Conservation (phyloP, 2,888 invertebrate species). For the Ganaspis brasiliensis region DNA sequence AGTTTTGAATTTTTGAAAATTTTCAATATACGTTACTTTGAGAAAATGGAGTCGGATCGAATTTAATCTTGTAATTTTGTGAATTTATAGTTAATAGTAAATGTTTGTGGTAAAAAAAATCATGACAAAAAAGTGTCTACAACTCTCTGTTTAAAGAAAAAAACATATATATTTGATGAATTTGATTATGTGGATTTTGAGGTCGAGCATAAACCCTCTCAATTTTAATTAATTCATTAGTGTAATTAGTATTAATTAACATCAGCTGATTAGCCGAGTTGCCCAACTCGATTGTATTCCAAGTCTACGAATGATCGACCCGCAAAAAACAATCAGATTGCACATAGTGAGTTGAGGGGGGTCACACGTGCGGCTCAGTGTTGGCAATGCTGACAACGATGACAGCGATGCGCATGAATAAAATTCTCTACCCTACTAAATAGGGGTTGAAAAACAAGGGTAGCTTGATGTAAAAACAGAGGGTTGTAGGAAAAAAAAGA, state of each 20-base stretch:
- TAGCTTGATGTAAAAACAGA: slow-evolving; percentile 11
- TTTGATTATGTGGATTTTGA: neutral
- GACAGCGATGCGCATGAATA: slow-evolving; percentile 27
- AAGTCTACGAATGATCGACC: slow-evolving; percentile 11
- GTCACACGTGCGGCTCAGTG: slow-evolving; percentile 10
- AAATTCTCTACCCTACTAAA: slow-evolving; percentile 16
- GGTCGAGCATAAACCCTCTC: too few species aligned
- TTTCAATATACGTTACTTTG: too few species aligned
- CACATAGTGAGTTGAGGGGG: neutral
- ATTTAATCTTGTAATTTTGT: too few species aligned
- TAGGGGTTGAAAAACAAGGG: slow-evolving; percentile 31
- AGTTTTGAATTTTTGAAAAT: too few species aligned
- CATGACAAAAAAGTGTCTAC: neutral
- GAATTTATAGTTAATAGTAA: too few species aligned
- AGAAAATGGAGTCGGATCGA: too few species aligned
- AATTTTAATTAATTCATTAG: too few species aligned
- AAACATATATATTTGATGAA: neutral
- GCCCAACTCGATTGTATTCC: slow-evolving; percentile 16
- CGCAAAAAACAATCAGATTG: slow-evolving; percentile 33
- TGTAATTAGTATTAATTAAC: slow-evolving; percentile 18
- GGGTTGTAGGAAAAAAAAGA: neutral
- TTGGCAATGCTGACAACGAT: slow-evolving; percentile 33
- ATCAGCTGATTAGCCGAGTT: slow-evolving; percentile 11
- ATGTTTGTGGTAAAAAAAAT: too few species aligned
- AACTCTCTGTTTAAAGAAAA: neutral